Conservation (phyloP, 2,888 invertebrate genomes). For the Lochmaea capreae region DNA sequence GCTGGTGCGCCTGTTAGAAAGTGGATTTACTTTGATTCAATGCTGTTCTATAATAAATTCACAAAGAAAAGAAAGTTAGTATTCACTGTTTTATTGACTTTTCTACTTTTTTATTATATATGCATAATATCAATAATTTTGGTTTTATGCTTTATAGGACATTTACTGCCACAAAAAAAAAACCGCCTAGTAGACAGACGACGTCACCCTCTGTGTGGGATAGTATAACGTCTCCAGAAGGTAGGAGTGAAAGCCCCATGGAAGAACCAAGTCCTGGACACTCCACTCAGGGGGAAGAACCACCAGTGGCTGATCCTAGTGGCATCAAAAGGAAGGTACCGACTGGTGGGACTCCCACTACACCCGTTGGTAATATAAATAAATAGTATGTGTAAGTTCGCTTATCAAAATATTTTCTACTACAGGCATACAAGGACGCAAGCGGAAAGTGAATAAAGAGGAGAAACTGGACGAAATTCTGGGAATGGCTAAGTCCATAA, state of each 20-base stretch:
- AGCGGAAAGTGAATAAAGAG: background rate
- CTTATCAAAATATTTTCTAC: too few relatives aligned
- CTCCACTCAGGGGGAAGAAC: too few relatives aligned
- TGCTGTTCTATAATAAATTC: conserved; percentile 18
- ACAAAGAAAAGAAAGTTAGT: conserved; percentile 20
- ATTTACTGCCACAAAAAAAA: conserved; percentile 9
- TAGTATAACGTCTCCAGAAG: too few relatives aligned
- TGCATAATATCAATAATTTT: conserved; percentile 8
- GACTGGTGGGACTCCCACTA: background rate
- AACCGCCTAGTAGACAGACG: too few relatives aligned
- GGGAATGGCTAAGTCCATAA: too few relatives aligned
- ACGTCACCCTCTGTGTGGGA: too few relatives aligned
- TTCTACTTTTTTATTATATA: background rate
- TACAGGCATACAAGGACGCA: conserved; percentile 7
- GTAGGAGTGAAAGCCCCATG: too few relatives aligned
- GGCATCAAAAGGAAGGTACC: background rate
- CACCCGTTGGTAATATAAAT: conserved; percentile 18
- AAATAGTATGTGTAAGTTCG: background rate
- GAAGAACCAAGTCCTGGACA: too few relatives aligned
- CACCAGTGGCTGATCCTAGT: too few relatives aligned
- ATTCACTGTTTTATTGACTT: conserved; percentile 14
- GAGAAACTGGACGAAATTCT: background rate
- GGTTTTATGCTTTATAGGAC: background rate
- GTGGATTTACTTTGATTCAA: background rate
- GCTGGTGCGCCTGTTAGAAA: conserved; percentile 16